phyloP scores from a whole-genome alignment of 2,113 vertebrate genomes.

The Rutilus rutilus region DNA sequence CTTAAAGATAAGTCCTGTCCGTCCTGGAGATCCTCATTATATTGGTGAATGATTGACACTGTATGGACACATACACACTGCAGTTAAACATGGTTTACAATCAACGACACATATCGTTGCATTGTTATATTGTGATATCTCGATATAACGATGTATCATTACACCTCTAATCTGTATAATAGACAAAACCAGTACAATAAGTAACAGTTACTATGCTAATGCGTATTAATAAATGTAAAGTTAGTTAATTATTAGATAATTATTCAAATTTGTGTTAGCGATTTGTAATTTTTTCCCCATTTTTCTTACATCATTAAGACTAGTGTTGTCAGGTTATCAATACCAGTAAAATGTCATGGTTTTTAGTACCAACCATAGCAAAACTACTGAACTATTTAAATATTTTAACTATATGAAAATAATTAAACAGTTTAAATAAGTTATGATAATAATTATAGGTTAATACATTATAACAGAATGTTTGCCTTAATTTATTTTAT shows the following conservation, averaged over 20 bases:
- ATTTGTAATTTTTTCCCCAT: neutral
- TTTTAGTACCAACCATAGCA: neutral
- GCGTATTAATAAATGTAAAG: neutral
- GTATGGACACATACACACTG: neutral
- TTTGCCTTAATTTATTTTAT: no score
- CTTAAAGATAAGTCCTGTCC: neutral
- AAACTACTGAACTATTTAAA: neutral
- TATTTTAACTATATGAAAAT: no score
- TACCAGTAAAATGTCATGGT: no score
- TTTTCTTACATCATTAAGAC: no score
- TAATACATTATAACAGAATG: no score
- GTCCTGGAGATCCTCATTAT: neutral
- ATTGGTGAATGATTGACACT: neutral
- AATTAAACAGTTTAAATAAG: no score
- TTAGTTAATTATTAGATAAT: no score
- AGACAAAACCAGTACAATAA: neutral
- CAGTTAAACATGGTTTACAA: neutral
- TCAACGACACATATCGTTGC: no score
- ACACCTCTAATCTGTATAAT: neutral
- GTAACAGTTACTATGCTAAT: neutral
- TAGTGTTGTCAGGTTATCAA: neutral
- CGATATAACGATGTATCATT: no score
- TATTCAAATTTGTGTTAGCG: no score
- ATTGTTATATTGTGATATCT: no score
- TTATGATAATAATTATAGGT: no score